Base-by-base conservation (phyloP, 2,113 vertebrate species). In the Cricetomys ansorgei region DNA sequence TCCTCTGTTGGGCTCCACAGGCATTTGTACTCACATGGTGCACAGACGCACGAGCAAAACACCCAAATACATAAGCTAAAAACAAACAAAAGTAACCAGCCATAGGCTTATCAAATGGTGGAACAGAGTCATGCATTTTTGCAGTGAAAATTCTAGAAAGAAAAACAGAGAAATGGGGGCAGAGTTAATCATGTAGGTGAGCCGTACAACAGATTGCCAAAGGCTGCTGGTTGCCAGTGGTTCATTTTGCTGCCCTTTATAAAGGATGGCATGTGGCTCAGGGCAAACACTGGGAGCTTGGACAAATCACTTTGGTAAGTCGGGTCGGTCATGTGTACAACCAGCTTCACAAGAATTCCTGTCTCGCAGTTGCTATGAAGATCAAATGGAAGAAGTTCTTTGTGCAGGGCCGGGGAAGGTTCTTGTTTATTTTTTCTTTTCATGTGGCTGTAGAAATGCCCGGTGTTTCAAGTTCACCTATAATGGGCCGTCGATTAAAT, bases 361-460 rank as follows among this genome's bases (percentile, higher is more conserved):
- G 7, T 62, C 81, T 69, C 77, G 10, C 48, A 72, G 57, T 48
- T 31, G n/a, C 85, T 83, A 16, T 15, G 53, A 89, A 94, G 72
- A 75, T 86, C 53, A 89, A 88, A 73, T 88, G 43, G 85, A 67
- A 89, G 62, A 37, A 50, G 17, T 73, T 94, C 67, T 87, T 96
- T 92, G n/a, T 83, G 57, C 94, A 72, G 6, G 43, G 25, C 55
- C 43, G 21, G 59, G 72, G 19, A 94, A 95, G 53, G 23, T 79
- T 94, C 2, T 1, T 89, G 89, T 75, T 97, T 87, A 75, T 59
- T 94, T 97, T 84, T 96, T 87, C 62, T 96, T 93, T 94, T 88
- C 72, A 79, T 65, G 89, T 91, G 89, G 88, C 53, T 79, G 19
- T 75, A 87, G 79, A 84, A 79, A 94, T 75, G 64, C 65, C 67